phyloP scores from a whole-genome alignment of 2,888 invertebrate species.

The Ophion ellenae region DNA sequence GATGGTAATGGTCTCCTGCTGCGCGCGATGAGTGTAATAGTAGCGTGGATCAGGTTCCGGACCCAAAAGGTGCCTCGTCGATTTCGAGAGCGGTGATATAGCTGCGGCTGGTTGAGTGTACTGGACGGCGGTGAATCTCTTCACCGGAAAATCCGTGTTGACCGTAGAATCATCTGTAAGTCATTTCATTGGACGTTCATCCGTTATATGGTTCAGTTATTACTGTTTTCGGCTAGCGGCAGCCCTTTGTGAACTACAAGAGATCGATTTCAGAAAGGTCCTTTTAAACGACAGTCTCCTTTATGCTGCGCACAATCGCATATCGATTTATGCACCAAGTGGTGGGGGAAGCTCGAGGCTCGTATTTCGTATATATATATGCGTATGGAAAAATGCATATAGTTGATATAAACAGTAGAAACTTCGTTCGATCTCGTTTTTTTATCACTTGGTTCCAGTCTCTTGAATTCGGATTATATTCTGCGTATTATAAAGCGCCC shows the following conservation, averaged over 20 bases:
- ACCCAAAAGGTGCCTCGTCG: conserved; percentile 90
- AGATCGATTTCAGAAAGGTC: background rate
- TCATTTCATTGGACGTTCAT: conserved; percentile 46
- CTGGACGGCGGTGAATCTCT: conserved; percentile 91
- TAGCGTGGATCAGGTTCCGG: conserved; percentile 87
- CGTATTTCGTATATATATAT: too few relatives aligned
- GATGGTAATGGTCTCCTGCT: conserved; percentile 82
- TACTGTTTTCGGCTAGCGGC: background rate
- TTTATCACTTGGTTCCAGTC: background rate
- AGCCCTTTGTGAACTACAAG: background rate
- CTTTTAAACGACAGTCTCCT: background rate
- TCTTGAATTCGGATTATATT: background rate
- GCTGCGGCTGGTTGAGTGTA: conserved; percentile 92
- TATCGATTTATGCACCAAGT: background rate
- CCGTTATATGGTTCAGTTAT: background rate
- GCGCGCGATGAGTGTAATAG: conserved; percentile 86
- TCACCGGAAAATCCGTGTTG: conserved; percentile 90
- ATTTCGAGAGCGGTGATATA: conserved; percentile 90
- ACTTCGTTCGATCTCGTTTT: background rate
- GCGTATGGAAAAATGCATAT: background rate
- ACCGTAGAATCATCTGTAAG: conserved; percentile 87
- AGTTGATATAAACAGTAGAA: background rate
- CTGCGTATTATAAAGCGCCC: background rate
- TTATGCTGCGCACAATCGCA: background rate
- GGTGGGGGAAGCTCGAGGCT: background rate